A percentile compares a stretch with the other conserved stretches of the same genome.
phyloP scores from a whole-genome alignment of 1,140 invertebrate genomes.

The Lordiphosa collinella region DNA sequence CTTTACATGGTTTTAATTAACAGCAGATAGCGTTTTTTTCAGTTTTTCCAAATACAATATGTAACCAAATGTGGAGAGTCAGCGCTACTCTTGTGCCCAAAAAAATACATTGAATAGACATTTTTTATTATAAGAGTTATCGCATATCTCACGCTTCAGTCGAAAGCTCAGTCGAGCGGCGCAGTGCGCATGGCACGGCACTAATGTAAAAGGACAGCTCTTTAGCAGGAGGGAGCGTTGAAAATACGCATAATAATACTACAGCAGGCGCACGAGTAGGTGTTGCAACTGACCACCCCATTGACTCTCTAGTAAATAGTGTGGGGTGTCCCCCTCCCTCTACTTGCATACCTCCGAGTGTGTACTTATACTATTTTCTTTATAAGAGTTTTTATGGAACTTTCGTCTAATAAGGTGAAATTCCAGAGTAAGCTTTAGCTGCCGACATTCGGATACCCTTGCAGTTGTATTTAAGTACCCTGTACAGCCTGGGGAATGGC shows the following conservation, averaged over 20 bases:
- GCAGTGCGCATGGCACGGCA: conserved; percentile 2
- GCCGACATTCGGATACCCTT: too few species aligned
- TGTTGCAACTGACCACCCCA: too few species aligned
- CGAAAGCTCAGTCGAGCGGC: conserved; percentile 28
- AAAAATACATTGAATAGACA: conserved; percentile 43
- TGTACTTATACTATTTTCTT: background rate
- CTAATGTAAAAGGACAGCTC: background rate
- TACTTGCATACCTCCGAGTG: too few species aligned
- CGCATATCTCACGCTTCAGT: background rate
- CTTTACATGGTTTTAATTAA: conserved; percentile 12
- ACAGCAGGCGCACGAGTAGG: background rate
- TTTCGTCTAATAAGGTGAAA: background rate
- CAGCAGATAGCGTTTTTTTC: conserved; percentile 6
- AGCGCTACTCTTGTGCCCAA: conserved; percentile 26
- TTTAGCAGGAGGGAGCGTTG: too few species aligned
- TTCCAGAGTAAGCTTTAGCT: too few species aligned
- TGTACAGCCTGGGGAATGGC: too few species aligned
- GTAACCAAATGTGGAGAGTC: conserved; percentile 22
- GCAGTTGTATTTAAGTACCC: too few species aligned
- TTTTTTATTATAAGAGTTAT: conserved; percentile 39
- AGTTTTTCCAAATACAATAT: conserved; percentile 10
- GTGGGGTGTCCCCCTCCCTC: too few species aligned
- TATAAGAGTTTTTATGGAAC: background rate
- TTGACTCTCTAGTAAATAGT: too few species aligned
- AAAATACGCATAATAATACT: too few species aligned